Evolutionary conservation across 2,113 vertebrate genomes (phyloP).

Genomic region (Fukomys damarensis): DNA sequence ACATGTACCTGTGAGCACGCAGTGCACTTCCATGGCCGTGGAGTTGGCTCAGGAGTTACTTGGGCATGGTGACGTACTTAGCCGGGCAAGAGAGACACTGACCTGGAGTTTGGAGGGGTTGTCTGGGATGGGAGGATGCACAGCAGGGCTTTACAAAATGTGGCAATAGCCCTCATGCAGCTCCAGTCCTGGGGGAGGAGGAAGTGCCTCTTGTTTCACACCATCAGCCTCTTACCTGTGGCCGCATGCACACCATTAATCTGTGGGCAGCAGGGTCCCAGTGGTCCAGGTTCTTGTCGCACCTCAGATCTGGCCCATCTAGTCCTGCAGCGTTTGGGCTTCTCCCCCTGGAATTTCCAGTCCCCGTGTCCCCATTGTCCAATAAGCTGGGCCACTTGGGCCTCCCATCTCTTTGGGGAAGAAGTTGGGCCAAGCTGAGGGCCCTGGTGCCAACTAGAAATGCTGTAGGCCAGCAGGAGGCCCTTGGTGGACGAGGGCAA

Average conservation of each 20-base stretch:
- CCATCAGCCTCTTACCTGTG: conserved; percentile 47
- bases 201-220: conserved; percentile 12
- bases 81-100: neutral
- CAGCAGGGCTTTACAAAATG: neutral
- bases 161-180: conserved; percentile 10
- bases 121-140: neutral
- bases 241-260: neutral
- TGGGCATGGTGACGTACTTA: neutral
- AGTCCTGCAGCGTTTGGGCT: neutral
- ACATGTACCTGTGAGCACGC: neutral
- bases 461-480: neutral
- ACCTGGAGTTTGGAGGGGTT: neutral
- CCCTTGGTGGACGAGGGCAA: neutral
- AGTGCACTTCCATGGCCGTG: too few relatives aligned
- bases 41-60: neutral
- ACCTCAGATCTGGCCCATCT: neutral
- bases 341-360: neutral
- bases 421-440: neutral
- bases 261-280: neutral
- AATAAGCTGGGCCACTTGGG: conserved; percentile 48
- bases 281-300: neutral
- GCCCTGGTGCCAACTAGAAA: neutral
- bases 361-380: neutral
- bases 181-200: neutral
- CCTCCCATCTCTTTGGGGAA: conserved; percentile 40